A percentile compares a stretch with the other conserved stretches of the same genome.
Evolutionary conservation across 2,113 vertebrate species (phyloP).

Genomic region (Pseudorectes ferrugineus): DNA sequence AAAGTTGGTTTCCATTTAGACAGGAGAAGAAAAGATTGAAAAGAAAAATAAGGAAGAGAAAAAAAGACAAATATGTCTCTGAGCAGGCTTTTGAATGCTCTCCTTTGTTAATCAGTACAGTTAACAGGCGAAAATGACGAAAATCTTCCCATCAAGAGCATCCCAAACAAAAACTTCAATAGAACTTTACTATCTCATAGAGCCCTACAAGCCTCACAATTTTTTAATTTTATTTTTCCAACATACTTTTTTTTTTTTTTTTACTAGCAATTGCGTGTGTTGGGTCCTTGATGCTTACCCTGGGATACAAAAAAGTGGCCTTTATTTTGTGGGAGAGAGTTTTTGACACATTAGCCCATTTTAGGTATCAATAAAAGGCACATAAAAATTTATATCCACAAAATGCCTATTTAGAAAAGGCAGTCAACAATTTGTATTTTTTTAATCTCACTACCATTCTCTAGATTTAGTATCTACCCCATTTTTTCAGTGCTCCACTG

Average conservation of each 20-base stretch:
- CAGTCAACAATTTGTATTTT: not conserved
- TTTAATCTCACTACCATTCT: not conserved
- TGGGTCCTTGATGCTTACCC: not conserved
- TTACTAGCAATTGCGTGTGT: not conserved
- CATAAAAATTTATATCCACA: not conserved
- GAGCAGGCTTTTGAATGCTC: constrained; percentile 10
- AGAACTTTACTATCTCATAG: not conserved
- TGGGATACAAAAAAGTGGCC: not conserved
- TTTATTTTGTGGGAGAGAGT: not conserved
- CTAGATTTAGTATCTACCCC: not conserved
- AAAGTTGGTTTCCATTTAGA: not conserved
- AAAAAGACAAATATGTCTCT: not conserved
- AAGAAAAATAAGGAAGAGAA: not conserved
- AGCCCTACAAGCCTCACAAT: not conserved
- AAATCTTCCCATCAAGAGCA: not conserved
- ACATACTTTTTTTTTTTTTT: no score
- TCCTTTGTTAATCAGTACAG: not conserved
- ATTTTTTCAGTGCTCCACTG: constrained; percentile 15
- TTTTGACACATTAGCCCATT: not conserved
- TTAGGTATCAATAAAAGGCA: not conserved
- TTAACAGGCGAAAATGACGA: not conserved
- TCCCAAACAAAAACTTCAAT: not conserved
- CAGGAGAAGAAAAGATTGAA: not conserved
- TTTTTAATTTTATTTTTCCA: not conserved
- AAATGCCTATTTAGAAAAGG: not conserved